Percentiles rank a stretch among this genome's conserved stretches.
Conservation (phyloP, 2,797 vertebrate species). For the Enteromius viviparus region DNA sequence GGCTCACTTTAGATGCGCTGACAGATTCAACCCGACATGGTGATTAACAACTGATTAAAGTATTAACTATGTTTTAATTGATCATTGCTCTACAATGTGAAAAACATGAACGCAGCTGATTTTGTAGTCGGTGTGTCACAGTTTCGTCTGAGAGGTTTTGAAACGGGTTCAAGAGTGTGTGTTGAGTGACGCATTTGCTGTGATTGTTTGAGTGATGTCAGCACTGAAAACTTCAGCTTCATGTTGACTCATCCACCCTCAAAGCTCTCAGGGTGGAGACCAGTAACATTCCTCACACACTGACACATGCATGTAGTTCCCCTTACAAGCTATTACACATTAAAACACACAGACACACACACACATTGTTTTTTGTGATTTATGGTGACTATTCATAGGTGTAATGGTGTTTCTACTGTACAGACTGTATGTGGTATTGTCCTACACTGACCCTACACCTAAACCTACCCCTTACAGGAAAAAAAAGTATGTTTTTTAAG, state of each 20-base stretch:
- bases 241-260: neutral
- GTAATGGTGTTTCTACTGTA: too few species aligned
- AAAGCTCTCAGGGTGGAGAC: constrained; percentile 44
- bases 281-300: constrained; percentile 51
- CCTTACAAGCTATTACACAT: neutral
- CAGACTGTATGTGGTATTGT: too few species aligned
- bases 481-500: too few species aligned
- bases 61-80: neutral
- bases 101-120: neutral
- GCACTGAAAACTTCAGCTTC: constrained; percentile 28
- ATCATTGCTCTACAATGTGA: neutral
- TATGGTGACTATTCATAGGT: too few species aligned
- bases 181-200: constrained; percentile 2
- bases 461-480: too few species aligned
- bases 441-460: too few species aligned
- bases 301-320: neutral
- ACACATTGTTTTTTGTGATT: too few species aligned
- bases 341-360: neutral
- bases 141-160: neutral
- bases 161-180: constrained; percentile 19
- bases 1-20: constrained; percentile 32
- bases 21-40: neutral
- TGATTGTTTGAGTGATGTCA: constrained; percentile 26
- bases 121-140: neutral
- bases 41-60: neutral